Percentiles rank a stretch among this genome's conserved stretches.
These are phyloP conservation scores for Chiloscyllium plagiosum DNA, from an alignment of 2,113 vertebrate species.

Conservation along the genomic window DNA sequence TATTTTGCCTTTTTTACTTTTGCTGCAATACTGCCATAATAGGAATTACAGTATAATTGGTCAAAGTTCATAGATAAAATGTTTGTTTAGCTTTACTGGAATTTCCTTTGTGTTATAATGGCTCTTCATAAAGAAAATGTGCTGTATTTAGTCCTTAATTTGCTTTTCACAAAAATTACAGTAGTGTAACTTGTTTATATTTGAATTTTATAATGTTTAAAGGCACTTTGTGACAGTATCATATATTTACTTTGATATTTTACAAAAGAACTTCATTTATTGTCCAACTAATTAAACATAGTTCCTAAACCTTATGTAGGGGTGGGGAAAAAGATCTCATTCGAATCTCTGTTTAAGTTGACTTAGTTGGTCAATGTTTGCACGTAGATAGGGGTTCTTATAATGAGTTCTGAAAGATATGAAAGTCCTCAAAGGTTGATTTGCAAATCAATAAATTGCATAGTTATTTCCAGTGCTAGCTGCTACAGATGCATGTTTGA, in stretches of 20 bases:
- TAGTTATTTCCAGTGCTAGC: not conserved
- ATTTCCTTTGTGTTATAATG: not conserved
- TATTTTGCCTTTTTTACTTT: not conserved
- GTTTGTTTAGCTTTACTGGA: not conserved
- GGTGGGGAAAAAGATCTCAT: not conserved
- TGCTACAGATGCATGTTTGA: not conserved
- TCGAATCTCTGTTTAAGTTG: not conserved
- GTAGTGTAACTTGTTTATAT: not conserved
- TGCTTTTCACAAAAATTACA: not conserved
- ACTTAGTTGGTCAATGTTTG: not conserved
- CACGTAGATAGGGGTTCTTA: not conserved
- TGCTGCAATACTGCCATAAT: too few species aligned
- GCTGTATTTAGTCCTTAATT: not conserved
- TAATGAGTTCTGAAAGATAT: not conserved
- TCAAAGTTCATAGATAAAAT: not conserved
- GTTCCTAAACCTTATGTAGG: not conserved
- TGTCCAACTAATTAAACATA: not conserved
- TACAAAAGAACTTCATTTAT: not conserved
- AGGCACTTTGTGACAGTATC: not conserved
- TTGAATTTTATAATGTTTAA: slow-evolving; percentile 7
- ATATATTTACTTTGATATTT: not conserved
- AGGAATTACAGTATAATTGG: not conserved
- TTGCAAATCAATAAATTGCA: too few species aligned
- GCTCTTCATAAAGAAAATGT: not conserved
- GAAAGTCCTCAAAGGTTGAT: not conserved